Percentiles rank a stretch among this genome's conserved stretches.
Evolutionary conservation across 1,140 invertebrate genomes (phyloP).

Genomic region (Dryas iulia): DNA sequence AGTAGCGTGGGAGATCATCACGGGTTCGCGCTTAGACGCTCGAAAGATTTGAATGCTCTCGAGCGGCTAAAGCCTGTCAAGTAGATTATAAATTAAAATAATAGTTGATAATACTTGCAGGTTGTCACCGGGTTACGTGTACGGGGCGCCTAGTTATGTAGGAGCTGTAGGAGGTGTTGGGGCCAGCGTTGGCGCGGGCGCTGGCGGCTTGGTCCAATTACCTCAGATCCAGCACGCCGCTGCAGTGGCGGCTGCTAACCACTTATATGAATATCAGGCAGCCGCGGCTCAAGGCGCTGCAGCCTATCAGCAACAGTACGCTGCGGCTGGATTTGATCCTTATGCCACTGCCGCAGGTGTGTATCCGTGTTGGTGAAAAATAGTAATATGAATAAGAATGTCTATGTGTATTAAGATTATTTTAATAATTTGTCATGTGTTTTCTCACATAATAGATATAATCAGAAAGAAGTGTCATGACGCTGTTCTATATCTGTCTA

Average conservation of each 20-base stretch:
- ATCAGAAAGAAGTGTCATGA: too few relatives aligned
- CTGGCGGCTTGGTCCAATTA: conserved; percentile 82
- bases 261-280: conserved; percentile 88
- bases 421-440: too few relatives aligned
- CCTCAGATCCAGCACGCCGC: conserved; percentile 87
- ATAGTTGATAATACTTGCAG: conserved; percentile 67
- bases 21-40: conserved; percentile 27
- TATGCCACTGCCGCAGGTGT: conserved; percentile 81
- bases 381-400: too few relatives aligned
- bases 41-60: conserved; percentile 14
- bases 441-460: too few relatives aligned
- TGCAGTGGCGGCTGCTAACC: conserved; percentile 85
- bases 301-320: conserved; percentile 85
- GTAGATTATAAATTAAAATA: conserved; percentile 11
- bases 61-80: conserved; percentile 25
- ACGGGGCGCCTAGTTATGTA: conserved; percentile 84
- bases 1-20: conserved; percentile 35
- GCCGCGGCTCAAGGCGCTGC: conserved; percentile 84
- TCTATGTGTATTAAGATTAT: too few relatives aligned
- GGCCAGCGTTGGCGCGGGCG: conserved; percentile 77
- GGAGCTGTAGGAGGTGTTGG: conserved; percentile 80
- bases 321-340: conserved; percentile 85
- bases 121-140: conserved; percentile 88
- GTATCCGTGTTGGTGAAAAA: too few relatives aligned
- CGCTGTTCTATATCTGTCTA: too few relatives aligned